Evolutionary conservation across 2,797 vertebrate genomes (phyloP), one percentile per base, ranked within the genome.

Genomic region (Eutrigla gurnardus): DNA sequence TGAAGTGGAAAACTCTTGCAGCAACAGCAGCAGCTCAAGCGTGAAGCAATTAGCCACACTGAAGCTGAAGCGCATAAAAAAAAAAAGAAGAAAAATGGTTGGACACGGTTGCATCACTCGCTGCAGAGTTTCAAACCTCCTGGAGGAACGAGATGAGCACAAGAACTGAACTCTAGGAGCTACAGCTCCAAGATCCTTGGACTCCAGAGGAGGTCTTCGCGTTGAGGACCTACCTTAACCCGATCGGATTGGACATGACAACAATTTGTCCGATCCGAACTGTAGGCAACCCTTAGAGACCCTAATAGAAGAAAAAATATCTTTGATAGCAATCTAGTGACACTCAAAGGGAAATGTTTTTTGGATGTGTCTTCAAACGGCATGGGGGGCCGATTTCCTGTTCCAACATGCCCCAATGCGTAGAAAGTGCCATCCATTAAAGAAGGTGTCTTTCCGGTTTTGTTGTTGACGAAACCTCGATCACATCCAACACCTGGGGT

Each of bases 81-180:
- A 11, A 25, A 37, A 42, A 67, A 45, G 15, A 11, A 25, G 25
- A 42, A 67, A 45, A 18, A 11, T 0, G 18, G 52, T 36, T 58
- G 6, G 36, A 8, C 33, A 14, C 35, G 8, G 49, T 35, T 32
- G 6, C 58, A 61, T 9, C 32, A 15, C 43, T 49, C 35, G 14
- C 11, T 7, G 6, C 15, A 12, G 11, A 53, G 59, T 63, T 46
- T 32, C 40, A 73, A 53, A 60, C 37, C 35, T 35, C 42, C 52
- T 73, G 46, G 6, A 40, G 46, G 69, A 73, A 57, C 12, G 55
- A 37, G n/a, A 67, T 47, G 57, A 42, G 42, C 62, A 25, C 5
- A n/a, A n/a, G 17, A 72, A 62, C 1, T 74, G 18, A 65, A 64
- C 4, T 3, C 65, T 14, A 45, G 33, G 35, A 58, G 18, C 13